phyloP scores from a whole-genome alignment of 2,797 vertebrate genomes.

The Chiloscyllium punctatum region DNA sequence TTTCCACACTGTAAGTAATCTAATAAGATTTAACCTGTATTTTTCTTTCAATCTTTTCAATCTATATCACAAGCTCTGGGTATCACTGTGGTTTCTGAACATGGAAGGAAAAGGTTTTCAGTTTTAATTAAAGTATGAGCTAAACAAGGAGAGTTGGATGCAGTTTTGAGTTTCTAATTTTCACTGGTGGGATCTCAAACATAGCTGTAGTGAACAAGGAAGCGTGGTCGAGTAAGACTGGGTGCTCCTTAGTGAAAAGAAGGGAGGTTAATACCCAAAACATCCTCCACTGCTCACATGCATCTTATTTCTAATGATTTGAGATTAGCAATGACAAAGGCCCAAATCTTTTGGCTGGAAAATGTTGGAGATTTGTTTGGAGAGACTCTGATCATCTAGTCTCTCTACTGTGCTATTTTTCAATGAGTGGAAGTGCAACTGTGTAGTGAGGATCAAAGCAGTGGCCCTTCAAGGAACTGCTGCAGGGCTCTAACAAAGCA shows the following conservation, averaged over 20 bases:
- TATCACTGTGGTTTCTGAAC: not conserved
- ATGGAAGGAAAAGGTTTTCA: not conserved
- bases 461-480: not conserved
- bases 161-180: not conserved
- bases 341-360: not conserved
- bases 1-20: no score
- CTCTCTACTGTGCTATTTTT: not conserved
- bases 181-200: not conserved
- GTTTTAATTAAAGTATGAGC: not conserved
- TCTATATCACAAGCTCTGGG: not conserved
- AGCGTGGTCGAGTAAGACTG: not conserved
- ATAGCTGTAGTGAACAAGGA: not conserved
- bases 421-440: not conserved
- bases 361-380: not conserved
- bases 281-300: not conserved
- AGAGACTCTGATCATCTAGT: not conserved
- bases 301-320: not conserved
- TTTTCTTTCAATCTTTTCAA: not conserved
- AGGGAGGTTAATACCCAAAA: not conserved
- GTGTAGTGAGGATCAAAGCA: not conserved
- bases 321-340: not conserved
- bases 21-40: not conserved
- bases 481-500: not conserved
- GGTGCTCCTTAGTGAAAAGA: not conserved
- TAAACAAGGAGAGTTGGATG: not conserved